Evolutionary conservation across 2,888 invertebrate genomes (phyloP).

Genomic region (Spialia ferax): DNA sequence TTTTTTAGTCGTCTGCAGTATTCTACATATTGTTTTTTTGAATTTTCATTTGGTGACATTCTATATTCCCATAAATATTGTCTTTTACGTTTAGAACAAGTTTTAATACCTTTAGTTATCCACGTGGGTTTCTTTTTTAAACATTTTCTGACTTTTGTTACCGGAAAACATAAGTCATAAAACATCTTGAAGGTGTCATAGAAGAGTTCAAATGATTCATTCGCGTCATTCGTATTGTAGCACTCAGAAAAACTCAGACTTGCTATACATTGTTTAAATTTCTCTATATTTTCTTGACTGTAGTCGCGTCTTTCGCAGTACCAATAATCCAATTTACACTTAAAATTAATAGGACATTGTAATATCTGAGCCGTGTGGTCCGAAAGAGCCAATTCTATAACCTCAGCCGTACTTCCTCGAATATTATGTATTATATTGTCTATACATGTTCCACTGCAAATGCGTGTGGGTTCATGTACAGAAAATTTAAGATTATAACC

Average conservation of each 20-base stretch:
- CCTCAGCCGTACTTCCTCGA: background rate
- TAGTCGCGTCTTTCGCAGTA: background rate
- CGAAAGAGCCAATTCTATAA: background rate
- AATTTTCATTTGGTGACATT: background rate
- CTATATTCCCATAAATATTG: background rate
- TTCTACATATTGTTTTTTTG: background rate
- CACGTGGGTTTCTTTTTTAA: background rate
- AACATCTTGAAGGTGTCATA: background rate
- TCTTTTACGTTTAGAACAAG: background rate
- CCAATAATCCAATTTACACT: background rate
- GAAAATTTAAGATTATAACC: constrained; percentile 1
- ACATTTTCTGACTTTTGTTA: background rate
- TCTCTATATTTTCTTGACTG: background rate
- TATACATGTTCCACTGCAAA: background rate
- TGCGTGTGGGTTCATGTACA: background rate
- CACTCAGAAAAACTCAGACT: background rate
- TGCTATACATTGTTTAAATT: background rate
- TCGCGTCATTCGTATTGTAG: background rate
- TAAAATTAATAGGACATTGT: background rate
- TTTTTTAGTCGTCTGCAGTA: background rate
- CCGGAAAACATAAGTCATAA: background rate
- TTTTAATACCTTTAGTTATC: background rate
- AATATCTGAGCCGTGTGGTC: background rate
- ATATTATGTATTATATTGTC: background rate
- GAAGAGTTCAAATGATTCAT: background rate